These are phyloP conservation scores for Erebia aethiops DNA, from an alignment of 2,888 invertebrate species.

Conservation along the genomic window DNA sequence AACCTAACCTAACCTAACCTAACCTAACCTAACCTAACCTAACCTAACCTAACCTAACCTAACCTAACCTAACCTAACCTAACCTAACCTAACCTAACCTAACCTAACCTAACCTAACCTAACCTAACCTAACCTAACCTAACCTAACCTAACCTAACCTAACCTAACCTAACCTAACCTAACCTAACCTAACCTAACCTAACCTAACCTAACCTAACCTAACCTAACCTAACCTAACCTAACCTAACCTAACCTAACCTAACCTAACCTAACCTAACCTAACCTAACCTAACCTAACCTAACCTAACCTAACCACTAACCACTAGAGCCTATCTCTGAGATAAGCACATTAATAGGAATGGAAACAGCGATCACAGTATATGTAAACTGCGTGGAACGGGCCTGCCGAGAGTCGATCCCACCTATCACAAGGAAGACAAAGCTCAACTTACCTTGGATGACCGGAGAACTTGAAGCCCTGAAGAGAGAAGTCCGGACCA, in stretches of 20 bases:
- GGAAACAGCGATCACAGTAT: no score
- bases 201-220: slow-evolving; percentile 39
- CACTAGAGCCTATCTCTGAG: no score
- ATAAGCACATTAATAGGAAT: no score
- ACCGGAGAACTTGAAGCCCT: no score
- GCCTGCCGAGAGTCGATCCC: no score
- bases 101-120: slow-evolving; percentile 37
- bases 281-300: slow-evolving; percentile 28
- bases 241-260: slow-evolving; percentile 43
- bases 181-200: slow-evolving; percentile 39
- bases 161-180: slow-evolving; percentile 40
- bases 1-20: slow-evolving; percentile 42
- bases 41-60: slow-evolving; percentile 40
- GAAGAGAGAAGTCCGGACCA: no score
- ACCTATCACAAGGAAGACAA: no score
- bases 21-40: slow-evolving; percentile 25
- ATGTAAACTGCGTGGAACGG: no score
- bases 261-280: slow-evolving; percentile 29
- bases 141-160: slow-evolving; percentile 39
- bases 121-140: slow-evolving; percentile 39
- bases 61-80: slow-evolving; percentile 32
- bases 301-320: slow-evolving; percentile 24
- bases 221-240: slow-evolving; percentile 38
- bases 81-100: slow-evolving; percentile 29
- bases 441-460: no score